Conservation (phyloP, 1,140 invertebrate species). For the Phenacoccus solenopsis region DNA sequence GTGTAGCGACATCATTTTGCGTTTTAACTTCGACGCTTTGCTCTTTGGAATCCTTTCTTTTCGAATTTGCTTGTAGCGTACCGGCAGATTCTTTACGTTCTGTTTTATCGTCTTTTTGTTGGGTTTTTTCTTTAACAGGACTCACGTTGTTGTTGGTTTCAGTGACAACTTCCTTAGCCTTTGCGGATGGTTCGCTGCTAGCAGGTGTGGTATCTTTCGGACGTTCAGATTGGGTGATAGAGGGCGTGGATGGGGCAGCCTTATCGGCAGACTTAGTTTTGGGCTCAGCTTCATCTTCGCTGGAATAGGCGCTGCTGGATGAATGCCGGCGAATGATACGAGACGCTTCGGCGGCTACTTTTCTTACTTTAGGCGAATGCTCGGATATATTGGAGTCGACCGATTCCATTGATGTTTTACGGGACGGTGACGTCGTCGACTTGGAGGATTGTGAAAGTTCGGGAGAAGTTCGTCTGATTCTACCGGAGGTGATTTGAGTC, state of each 20-base stretch:
- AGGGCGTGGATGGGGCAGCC: background rate
- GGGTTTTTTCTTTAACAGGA: too few relatives aligned
- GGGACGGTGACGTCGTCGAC: background rate
- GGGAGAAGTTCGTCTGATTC: constrained; percentile 36
- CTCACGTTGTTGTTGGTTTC: too few relatives aligned
- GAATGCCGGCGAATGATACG: constrained; percentile 63
- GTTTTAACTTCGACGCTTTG: too few relatives aligned
- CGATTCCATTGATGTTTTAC: constrained; percentile 23
- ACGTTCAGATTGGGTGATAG: background rate
- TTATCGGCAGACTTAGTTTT: background rate
- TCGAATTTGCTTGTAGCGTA: too few relatives aligned
- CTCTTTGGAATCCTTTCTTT: background rate
- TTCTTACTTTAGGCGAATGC: constrained; percentile 33
- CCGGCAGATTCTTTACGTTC: too few relatives aligned
- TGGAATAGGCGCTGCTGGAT: constrained; percentile 61
- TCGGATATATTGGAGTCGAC: constrained; percentile 29
- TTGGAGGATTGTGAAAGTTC: background rate
- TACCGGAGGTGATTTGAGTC: constrained; percentile 44
- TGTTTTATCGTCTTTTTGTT: too few relatives aligned
- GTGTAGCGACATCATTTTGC: too few relatives aligned
- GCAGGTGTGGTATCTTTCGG: background rate
- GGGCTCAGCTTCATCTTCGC: background rate
- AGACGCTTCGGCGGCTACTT: constrained; percentile 51
- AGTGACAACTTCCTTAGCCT: background rate
- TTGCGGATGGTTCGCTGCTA: background rate